Evolutionary conservation across 2,797 vertebrate genomes (phyloP), one percentile per base, ranked within the genome.

Genomic region (Botia kubotai): DNA sequence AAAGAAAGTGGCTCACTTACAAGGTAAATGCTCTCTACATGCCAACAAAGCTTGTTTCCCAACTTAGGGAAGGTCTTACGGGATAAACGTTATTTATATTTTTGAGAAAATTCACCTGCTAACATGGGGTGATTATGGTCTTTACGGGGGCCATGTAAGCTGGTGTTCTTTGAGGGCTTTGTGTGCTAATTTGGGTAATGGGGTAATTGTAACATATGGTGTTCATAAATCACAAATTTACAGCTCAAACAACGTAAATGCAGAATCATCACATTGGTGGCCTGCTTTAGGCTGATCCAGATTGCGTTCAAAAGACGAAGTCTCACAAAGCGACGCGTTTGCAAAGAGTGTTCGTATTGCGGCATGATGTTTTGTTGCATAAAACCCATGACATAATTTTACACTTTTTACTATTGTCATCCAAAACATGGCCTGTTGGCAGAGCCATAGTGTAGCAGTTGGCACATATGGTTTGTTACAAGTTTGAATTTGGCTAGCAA

Each of bases 1-100:
- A 66, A 39, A 23, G 67, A 78, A 86, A 85, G 77, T 73, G 0
- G 58, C 23, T 81, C 36, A 65, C 46, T 81, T 60, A 73, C 29
- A 71, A 17, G 43, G 29, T 67, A 68, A 80, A 78, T 12, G 21
- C 72, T 77, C 16, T 65, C 26, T 43, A 23, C 17, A 71, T 75
- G 19, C 43, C 13, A 65, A 73, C 13, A 17, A 36, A 46, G 39
- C 19, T 58, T 11, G 60, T 46, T 67, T 67, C 33, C 4, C 4
- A 63, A 58, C 65, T 62, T 48, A 33, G n/a, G 14, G 60, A 70
- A 57, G 6, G 14, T 67, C 6, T 6, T 16, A 14, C 17, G 2
- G 16, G 21, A 60, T 78, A 48, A 46, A 78, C 17, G 19, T 78
- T 53, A 53, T 6, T 48, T 62, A 50, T 78, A 71, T 73, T 72